Evolutionary conservation across 2,113 vertebrate species (phyloP).

Genomic region (Petrocephalus zakoni): DNA sequence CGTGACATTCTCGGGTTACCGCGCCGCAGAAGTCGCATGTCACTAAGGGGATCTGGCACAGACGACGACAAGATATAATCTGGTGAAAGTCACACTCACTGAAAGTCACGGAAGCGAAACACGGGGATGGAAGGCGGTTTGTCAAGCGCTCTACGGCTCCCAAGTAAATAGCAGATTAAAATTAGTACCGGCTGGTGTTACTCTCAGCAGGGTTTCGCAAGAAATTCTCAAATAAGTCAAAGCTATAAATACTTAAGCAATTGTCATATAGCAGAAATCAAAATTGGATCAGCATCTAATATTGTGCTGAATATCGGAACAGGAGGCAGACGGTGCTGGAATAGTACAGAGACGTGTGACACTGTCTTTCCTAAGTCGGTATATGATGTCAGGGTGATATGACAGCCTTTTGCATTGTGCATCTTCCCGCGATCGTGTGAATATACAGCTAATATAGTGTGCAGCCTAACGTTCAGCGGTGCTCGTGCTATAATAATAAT

Average conservation of each 20-base stretch:
- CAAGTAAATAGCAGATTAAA: background rate
- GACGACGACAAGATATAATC: background rate
- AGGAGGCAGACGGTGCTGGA: background rate
- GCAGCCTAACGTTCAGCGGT: background rate
- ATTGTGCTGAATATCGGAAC: background rate
- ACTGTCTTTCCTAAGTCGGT: background rate
- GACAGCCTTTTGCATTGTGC: background rate
- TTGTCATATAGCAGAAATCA: background rate
- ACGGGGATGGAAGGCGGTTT: background rate
- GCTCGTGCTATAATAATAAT: background rate
- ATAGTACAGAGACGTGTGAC: background rate
- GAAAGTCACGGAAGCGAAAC: background rate
- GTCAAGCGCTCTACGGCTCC: background rate
- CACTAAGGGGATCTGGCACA: background rate
- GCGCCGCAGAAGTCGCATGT: background rate
- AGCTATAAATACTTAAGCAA: background rate
- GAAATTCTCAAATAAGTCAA: background rate
- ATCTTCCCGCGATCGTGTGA: background rate
- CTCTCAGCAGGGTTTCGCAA: background rate
- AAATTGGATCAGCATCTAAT: background rate
- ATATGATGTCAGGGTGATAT: background rate
- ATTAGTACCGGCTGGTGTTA: background rate
- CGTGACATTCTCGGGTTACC: constrained; percentile 5
- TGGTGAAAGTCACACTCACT: background rate
- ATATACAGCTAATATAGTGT: background rate